phyloP scores from a whole-genome alignment of 1,140 invertebrate species.

The Frieseomelitta varia region DNA sequence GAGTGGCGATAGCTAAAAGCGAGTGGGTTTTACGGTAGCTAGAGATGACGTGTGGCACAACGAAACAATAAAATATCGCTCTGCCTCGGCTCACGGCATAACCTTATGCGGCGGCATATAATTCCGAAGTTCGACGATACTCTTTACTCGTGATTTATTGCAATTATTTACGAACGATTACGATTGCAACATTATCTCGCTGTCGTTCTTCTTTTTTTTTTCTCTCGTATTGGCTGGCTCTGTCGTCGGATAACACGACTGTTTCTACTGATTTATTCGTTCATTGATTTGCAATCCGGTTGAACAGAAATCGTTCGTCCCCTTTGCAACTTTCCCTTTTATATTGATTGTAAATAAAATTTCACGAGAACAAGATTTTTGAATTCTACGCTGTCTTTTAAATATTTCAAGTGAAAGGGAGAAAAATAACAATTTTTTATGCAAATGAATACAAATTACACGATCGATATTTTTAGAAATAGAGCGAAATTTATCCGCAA shows the following conservation, averaged over 20 bases:
- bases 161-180: constrained; percentile 43
- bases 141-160: constrained; percentile 46
- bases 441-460: too few species aligned
- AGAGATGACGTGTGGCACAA: constrained; percentile 45
- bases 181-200: constrained; percentile 20
- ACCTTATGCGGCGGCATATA: constrained; percentile 26
- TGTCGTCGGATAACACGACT: background rate
- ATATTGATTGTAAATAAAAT: background rate
- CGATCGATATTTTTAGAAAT: too few species aligned
- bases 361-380: background rate
- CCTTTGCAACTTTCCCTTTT: background rate
- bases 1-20: constrained; percentile 59
- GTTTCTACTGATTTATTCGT: background rate
- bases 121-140: constrained; percentile 12
- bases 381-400: too few species aligned
- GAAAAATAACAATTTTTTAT: too few species aligned
- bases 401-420: too few species aligned
- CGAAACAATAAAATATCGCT: constrained; percentile 60
- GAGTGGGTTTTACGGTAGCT: constrained; percentile 58
- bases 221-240: background rate
- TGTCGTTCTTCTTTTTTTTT: background rate
- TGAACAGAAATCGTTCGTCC: background rate
- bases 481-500: too few species aligned
- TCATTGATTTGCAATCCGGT: background rate
- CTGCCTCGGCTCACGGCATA: constrained; percentile 16